Conservation (phyloP, 2,888 invertebrate species). For the Conus canariensis region DNA sequence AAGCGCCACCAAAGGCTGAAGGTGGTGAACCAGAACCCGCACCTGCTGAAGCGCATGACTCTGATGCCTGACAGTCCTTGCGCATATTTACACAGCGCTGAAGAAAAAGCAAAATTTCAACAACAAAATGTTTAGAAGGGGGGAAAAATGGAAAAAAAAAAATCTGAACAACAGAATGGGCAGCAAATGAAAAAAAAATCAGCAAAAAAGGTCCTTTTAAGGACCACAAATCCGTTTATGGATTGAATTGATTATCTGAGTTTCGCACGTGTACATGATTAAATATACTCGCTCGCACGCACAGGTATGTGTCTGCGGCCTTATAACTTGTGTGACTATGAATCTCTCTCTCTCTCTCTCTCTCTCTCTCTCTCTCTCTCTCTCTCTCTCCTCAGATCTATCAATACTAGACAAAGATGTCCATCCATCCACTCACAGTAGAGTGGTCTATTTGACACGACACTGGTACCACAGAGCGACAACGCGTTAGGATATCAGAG, state of each 20-base stretch:
- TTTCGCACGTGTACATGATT: too few relatives aligned
- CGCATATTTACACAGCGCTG: background rate
- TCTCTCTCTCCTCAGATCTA: background rate
- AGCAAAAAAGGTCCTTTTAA: background rate
- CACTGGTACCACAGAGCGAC: too few relatives aligned
- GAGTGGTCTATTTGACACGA: too few relatives aligned
- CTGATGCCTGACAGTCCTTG: too few relatives aligned
- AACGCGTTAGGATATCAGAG: too few relatives aligned
- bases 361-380: conserved; percentile 5
- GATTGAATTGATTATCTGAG: background rate
- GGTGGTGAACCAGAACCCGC: background rate
- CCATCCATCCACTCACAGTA: too few relatives aligned
- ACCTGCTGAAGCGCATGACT: background rate
- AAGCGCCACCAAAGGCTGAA: background rate
- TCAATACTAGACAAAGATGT: too few relatives aligned
- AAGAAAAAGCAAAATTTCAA: background rate
- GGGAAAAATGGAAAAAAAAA: background rate
- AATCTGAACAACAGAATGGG: background rate
- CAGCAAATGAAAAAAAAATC: background rate
- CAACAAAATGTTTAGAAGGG: background rate
- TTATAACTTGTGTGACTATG: background rate
- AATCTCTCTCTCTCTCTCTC: background rate
- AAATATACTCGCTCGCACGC: too few relatives aligned
- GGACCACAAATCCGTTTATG: background rate
- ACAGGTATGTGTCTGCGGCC: too few relatives aligned